Conservation (phyloP, 92 coral and sea anemone species). For the Paragorgia papillata region DNA sequence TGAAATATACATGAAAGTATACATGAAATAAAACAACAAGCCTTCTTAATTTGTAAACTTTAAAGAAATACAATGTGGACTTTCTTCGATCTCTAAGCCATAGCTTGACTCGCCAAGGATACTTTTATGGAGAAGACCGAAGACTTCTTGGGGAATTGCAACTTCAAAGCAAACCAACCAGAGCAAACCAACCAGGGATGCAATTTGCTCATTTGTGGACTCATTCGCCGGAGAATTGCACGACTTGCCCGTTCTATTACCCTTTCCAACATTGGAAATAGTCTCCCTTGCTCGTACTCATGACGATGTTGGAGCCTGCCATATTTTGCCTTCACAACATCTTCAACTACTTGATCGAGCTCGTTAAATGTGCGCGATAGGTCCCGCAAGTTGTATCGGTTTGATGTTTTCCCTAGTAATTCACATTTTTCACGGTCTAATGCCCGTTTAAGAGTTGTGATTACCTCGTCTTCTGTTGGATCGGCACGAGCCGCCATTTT, state of each 20-base stretch:
- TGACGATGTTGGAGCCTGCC: conserved; percentile 52
- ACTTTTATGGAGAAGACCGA: conserved; percentile 29
- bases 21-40: conserved; percentile 37
- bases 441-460: conserved; percentile 14
- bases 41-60: conserved; percentile 48
- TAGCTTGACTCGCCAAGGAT: conserved; percentile 23
- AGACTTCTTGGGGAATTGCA: conserved; percentile 22
- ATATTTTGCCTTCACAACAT: conserved; percentile 53
- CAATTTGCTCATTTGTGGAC: conserved; percentile 23
- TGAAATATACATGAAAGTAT: conserved; percentile 43
- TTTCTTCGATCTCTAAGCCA: conserved; percentile 53
- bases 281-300: conserved; percentile 20
- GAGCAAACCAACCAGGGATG: conserved; percentile 10
- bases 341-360: conserved; percentile 44
- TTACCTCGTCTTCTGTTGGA: neutral
- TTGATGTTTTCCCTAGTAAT: conserved; percentile 46
- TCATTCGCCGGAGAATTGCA: neutral
- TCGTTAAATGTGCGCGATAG: conserved; percentile 42
- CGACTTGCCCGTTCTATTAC: conserved; percentile 42
- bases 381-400: conserved; percentile 44
- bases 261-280: conserved; percentile 52
- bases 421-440: conserved; percentile 48
- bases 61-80: conserved; percentile 37
- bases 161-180: neutral
- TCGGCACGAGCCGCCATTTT: conserved; percentile 46